Evolutionary conservation across 2,797 vertebrate species (phyloP), one percentile per base, ranked within the genome.

Genomic region (Cygnus olor): DNA sequence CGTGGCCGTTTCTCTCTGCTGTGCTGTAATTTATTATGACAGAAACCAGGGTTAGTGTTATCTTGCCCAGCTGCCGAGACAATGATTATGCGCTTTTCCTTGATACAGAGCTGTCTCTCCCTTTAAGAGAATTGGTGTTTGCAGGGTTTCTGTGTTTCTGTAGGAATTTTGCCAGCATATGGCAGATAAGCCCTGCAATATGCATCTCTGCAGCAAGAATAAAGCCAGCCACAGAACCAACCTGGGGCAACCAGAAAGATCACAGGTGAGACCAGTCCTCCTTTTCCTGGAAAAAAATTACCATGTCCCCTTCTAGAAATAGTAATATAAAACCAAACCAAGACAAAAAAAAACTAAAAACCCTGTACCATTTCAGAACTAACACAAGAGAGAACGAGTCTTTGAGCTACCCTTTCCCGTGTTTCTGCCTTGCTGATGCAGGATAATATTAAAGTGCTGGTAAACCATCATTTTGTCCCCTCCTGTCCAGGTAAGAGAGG

Each of bases 1-100:
- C 57, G 58, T 21, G 40, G 78, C 58, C 68, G 47, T 64, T 86
- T 60, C 73, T 83, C 53, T 88, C 73, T 84, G 65, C 44, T 78
- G 49, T 45, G 78, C 54, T 32, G n/a, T 80, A 81, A 92, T 81
- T 81, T 74, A 47, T 65, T 64, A 22, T 64, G 87, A 47, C 77
- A 92, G 89, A 78, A 86, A 65, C 30, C 84, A 90, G 78, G 80
- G 89, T 90, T 74, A 44, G 53, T 53, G 78, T 94, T 92, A 83
- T 27, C 69, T 93, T 73, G 88, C 73, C 51, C 53, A 81, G 70
- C 54, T 84, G 78, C 84, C 84, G 74, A 66, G 53, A 86, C 4
- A 21, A 80, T 72, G 73, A 76, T 47, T 81, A 21, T 47, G 61
- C 74, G 70, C 73, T 84, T 88, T 79, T 47, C 86, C 53, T 86